A percentile compares a stretch with the other conserved stretches of the same genome.
Conservation (phyloP, 2,113 vertebrate genomes). For the Platanista minor region DNA sequence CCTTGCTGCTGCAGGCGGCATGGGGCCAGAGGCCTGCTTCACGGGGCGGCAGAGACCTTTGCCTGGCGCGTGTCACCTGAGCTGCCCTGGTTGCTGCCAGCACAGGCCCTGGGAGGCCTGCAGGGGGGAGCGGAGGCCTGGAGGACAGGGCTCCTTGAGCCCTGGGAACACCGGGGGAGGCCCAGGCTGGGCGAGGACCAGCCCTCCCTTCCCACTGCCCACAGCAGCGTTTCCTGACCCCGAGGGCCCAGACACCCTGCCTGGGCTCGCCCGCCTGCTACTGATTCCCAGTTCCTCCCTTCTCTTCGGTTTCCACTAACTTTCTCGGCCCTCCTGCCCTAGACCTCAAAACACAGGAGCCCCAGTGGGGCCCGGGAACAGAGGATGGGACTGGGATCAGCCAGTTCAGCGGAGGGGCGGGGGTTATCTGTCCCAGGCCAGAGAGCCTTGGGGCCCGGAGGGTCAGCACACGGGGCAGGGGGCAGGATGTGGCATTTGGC, state of each 20-base stretch:
- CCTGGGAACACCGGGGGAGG: neutral
- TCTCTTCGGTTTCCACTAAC: neutral
- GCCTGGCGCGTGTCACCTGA: neutral
- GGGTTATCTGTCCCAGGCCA: neutral
- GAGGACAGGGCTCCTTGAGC: neutral
- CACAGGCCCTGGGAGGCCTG: neutral
- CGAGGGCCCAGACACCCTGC: neutral
- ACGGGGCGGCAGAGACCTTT: fast-evolving
- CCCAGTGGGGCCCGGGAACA: neutral
- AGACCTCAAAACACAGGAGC: neutral
- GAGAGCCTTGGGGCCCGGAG: fast-evolving
- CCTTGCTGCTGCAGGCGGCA: neutral
- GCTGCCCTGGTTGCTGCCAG: neutral
- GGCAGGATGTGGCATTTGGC: neutral
- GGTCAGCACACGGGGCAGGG: neutral
- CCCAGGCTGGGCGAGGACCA: neutral
- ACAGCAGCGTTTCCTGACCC: neutral
- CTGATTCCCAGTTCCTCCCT: neutral
- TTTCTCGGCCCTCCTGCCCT: neutral
- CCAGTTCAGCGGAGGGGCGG: neutral
- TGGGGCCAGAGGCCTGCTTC: neutral
- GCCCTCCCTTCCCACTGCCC: fast-evolving
- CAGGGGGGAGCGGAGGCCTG: neutral
- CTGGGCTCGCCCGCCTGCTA: fast-evolving
- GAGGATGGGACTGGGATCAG: neutral